A percentile compares a stretch with the other conserved stretches of the same genome.
Evolutionary conservation across 2,888 invertebrate genomes (phyloP).

Genomic region (Deilephila elpenor): DNA sequence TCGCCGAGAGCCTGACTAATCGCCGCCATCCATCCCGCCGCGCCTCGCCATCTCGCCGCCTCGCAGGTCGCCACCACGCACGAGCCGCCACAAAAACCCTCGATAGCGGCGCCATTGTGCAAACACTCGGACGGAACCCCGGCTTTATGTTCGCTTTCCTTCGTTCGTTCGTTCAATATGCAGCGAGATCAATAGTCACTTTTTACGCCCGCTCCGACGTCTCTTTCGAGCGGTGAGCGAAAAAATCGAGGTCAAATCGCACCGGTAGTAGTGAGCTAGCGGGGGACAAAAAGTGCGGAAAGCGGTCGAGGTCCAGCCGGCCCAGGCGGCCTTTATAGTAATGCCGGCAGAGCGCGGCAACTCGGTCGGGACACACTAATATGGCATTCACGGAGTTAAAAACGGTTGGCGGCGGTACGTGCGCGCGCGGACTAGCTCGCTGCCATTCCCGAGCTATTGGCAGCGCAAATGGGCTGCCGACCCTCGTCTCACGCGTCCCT

Average conservation of each 20-base stretch:
- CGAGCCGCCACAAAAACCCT: neutral
- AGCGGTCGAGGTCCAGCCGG: conserved; percentile 13
- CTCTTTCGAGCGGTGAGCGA: neutral
- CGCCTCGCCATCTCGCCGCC: neutral
- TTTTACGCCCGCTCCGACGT: conserved; percentile 4
- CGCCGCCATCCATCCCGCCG: conserved; percentile 23
- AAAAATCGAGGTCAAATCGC: conserved; percentile 16
- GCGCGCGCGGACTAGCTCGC: neutral
- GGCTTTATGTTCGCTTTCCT: conserved; percentile 21
- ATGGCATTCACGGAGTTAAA: conserved; percentile 19
- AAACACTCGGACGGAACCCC: conserved; percentile 14
- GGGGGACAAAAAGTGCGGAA: conserved; percentile 14
- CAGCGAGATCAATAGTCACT: conserved; percentile 8
- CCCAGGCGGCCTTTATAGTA: conserved; percentile 13
- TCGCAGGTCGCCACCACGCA: neutral
- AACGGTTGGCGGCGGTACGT: conserved; percentile 4
- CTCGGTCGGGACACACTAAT: conserved; percentile 9
- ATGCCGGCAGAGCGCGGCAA: conserved; percentile 12
- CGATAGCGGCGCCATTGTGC: conserved; percentile 6
- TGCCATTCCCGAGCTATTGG: neutral
- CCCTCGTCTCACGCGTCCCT: neutral
- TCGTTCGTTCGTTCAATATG: conserved; percentile 23
- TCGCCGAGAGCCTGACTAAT: conserved; percentile 28
- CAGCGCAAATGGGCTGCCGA: neutral
- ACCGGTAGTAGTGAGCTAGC: neutral